Base-by-base conservation (phyloP, 2,888 invertebrate species). In the Hydrotaea diabolus region DNA sequence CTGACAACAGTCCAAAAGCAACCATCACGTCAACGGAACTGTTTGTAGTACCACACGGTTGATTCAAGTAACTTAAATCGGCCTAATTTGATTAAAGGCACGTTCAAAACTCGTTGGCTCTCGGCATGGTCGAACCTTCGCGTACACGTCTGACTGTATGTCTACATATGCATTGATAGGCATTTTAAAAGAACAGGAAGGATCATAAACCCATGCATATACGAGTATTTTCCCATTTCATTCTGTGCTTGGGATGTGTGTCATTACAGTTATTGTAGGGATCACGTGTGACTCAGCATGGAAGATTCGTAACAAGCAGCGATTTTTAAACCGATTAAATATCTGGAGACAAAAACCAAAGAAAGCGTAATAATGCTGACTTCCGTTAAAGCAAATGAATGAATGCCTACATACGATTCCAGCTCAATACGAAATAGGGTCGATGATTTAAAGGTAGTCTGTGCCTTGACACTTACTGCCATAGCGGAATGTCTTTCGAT, bases 321-420 rank as follows among this genome's bases (percentile, higher is more conserved):
- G 19, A 66, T 66, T 19, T 57, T 66, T 43, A 66, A 66, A 43
- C 66, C 26, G 66, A 66, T 66, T 66, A 66, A 43, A 43, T 21
- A 21, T 21, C 66, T 43, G 43, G 13, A 43, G 43, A 43, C 43
- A 43, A 31, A 43, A 43, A 43, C 31, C 3, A 4, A 43, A 39
- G 5, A 39, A 39, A 39, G 9, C 39, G 7, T 39, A 43, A 43
- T 15, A 7, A 9, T 43, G 43, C 43, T 43, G 1, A 43, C 43
- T 43, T 43, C 43, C 43, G 43, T 13, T 43, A 43, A 43, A 43
- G 5, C 39, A n/a, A n/a, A n/a, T n/a, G n/a, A n/a, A n/a, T n/a
- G n/a, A n/a, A n/a, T n/a, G n/a, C n/a, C n/a, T n/a, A n/a, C n/a
- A n/a, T n/a, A n/a, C n/a, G n/a, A n/a, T n/a, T n/a, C n/a, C n/a